Conservation (phyloP, 2,113 vertebrate genomes). For the Malurus melanocephalus region DNA sequence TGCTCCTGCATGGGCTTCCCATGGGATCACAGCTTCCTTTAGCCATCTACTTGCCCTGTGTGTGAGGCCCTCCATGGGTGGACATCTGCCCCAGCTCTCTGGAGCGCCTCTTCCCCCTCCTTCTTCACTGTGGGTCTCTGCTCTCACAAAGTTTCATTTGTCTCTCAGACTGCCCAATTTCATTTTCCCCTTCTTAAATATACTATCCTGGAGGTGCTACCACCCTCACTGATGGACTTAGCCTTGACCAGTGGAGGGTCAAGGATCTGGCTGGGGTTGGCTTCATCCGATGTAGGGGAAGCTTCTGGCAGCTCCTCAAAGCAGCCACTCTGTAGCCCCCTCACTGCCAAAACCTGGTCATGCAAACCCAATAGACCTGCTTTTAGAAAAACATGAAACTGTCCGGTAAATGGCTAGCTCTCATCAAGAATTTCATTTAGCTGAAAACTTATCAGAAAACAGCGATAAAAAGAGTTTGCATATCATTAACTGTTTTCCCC, state of each 20-base stretch:
- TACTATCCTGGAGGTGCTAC: not conserved
- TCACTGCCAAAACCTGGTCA: not conserved
- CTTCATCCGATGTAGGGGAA: not conserved
- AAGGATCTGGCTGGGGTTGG: not conserved
- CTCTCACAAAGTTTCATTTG: not conserved
- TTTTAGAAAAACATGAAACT: not conserved
- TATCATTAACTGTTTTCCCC: not conserved
- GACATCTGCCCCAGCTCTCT: not conserved
- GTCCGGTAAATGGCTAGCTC: not conserved
- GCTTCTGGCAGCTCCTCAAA: not conserved
- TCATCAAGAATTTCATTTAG: not conserved
- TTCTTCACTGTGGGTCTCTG: not conserved
- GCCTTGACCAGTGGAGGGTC: not conserved
- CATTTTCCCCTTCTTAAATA: not conserved
- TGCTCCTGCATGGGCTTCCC: not conserved
- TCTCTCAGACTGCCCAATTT: not conserved
- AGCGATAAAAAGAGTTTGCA: not conserved
- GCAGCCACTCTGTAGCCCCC: not conserved
- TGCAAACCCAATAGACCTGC: not conserved
- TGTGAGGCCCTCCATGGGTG: fast-evolving
- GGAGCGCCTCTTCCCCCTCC: fast-evolving
- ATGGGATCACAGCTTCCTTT: not conserved
- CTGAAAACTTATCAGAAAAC: not conserved
- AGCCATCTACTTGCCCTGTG: not conserved
- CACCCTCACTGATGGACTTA: fast-evolving